These are phyloP conservation scores for Nymphalis urticae DNA, from an alignment of 2,888 invertebrate species.

Conservation along the genomic window DNA sequence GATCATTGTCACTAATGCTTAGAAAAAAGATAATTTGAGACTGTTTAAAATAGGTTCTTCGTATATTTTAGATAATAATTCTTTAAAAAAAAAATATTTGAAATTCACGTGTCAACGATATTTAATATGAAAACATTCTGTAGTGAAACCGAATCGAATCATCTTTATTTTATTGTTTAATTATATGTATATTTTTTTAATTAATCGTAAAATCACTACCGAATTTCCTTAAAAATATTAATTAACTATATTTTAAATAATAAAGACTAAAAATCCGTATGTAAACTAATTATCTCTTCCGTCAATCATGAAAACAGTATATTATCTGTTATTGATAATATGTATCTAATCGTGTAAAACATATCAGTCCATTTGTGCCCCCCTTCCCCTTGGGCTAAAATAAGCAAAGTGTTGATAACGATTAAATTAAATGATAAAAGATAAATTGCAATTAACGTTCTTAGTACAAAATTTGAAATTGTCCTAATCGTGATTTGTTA, in stretches of 20 bases:
- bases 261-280: background rate
- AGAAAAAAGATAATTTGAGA: no score
- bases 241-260: background rate
- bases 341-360: constrained; percentile 35
- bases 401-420: background rate
- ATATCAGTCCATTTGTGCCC: constrained; percentile 9
- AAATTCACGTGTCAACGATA: background rate
- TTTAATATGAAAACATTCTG: background rate
- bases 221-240: background rate
- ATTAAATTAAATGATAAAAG: background rate
- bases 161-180: background rate
- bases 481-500: no score
- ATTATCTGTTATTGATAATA: constrained; percentile 11
- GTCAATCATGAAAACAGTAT: background rate
- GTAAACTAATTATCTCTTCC: background rate
- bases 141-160: background rate
- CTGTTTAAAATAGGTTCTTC: no score
- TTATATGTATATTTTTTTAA: no score
- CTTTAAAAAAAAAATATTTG: background rate
- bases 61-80: background rate
- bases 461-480: background rate
- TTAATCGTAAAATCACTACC: background rate
- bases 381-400: background rate
- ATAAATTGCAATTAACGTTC: background rate
- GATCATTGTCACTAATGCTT: no score